phyloP scores from a whole-genome alignment of 2,797 vertebrate species.

The Hylomyscus alleni region DNA sequence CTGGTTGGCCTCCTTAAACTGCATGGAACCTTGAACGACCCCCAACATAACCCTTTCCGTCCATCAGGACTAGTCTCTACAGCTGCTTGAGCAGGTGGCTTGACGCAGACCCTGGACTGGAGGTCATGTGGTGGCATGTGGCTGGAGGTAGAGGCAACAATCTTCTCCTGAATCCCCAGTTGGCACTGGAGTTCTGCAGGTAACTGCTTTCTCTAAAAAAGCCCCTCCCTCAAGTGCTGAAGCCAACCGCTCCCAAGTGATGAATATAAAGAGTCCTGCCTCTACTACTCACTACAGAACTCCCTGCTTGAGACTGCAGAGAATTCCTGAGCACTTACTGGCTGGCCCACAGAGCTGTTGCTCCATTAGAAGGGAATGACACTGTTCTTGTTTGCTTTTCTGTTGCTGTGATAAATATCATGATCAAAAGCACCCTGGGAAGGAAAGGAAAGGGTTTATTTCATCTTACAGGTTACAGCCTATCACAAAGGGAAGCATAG shows the following conservation, averaged over 20 bases:
- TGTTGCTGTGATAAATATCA: neutral
- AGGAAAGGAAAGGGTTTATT: neutral
- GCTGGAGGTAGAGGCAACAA: no score
- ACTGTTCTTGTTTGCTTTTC: neutral
- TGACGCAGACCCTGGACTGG: no score
- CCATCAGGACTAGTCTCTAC: neutral
- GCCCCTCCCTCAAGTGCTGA: accelerated
- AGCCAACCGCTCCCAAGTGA: accelerated
- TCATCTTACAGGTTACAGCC: neutral
- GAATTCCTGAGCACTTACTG: neutral
- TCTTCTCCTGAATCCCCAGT: no score
- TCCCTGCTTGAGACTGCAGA: neutral
- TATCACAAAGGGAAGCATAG: neutral
- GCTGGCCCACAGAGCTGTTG: neutral
- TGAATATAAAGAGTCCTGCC: neutral
- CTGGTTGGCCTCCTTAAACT: neutral
- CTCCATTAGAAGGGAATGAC: neutral
- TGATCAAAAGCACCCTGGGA: neutral
- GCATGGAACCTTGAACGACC: accelerated
- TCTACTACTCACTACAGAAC: no score
- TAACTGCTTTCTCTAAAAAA: neutral
- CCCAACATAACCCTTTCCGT: neutral
- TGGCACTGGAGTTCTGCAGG: no score
- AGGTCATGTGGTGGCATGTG: no score
- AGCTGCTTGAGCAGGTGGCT: neutral